Conservation (phyloP, 2,888 invertebrate genomes). For the Gastrophysa polygoni region DNA sequence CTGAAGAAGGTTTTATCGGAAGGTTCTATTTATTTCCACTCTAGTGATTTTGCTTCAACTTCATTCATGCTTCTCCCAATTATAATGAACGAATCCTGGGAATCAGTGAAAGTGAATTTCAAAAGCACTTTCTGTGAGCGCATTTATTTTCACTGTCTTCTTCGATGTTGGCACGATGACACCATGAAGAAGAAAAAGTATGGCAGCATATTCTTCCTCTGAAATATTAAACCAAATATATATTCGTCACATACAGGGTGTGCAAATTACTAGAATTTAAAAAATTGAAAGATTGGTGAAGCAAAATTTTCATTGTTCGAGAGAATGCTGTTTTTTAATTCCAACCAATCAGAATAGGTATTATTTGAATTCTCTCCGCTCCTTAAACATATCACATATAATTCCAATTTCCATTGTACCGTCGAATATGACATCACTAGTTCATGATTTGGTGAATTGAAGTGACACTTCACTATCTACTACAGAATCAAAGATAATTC, state of each 20-base stretch:
- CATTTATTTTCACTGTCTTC: not conserved
- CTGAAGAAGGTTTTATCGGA: not conserved
- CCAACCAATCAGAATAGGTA: no score
- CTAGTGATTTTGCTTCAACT: not conserved
- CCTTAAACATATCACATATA: no score
- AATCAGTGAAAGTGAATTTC: conserved; percentile 1
- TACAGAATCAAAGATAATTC: no score
- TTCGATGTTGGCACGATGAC: conserved; percentile 2
- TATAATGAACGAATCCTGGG: conserved; percentile 7
- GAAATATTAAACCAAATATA: not conserved
- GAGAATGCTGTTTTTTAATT: no score
- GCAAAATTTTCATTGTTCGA: no score
- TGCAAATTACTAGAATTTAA: not conserved
- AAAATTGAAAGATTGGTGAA: not conserved
- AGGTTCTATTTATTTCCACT: not conserved
- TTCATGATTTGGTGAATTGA: no score
- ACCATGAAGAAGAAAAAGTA: not conserved
- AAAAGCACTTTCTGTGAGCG: not conserved
- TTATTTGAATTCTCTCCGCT: no score
- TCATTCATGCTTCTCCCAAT: not conserved
- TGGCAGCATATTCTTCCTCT: not conserved
- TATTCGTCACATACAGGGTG: not conserved
- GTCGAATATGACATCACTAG: no score
- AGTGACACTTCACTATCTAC: no score
- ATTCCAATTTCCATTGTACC: no score